Evolutionary conservation across 2,888 invertebrate genomes (phyloP).

Genomic region (Cerastis rubricosa): DNA sequence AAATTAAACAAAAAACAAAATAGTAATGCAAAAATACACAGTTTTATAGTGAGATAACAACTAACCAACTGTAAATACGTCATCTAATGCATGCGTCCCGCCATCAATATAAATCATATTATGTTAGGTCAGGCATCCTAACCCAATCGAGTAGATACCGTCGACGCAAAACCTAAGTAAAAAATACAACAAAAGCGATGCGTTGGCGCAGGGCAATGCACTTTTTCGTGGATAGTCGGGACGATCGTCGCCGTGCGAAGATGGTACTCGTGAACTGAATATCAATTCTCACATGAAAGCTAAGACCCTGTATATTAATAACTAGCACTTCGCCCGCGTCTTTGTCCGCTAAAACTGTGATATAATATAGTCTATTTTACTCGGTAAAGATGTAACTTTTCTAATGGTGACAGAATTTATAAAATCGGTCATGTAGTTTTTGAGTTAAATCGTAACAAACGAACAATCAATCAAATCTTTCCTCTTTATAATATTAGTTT

Average conservation of each 20-base stretch:
- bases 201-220: constrained; percentile 85
- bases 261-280: constrained; percentile 81
- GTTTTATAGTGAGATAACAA: constrained; percentile 14
- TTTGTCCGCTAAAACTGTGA: no score
- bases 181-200: constrained; percentile 74
- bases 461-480: no score
- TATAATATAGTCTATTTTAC: no score
- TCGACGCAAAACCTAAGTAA: constrained; percentile 77
- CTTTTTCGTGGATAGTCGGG: constrained; percentile 85
- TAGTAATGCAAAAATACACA: not conserved
- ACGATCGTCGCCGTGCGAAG: constrained; percentile 77
- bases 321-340: not conserved
- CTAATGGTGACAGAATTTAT: no score
- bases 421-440: no score
- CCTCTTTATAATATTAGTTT: no score
- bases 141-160: constrained; percentile 83
- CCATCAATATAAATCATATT: constrained; percentile 84
- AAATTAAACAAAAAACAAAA: not conserved
- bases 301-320: not conserved
- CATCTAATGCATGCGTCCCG: constrained; percentile 57
- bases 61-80: constrained; percentile 42
- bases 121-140: constrained; percentile 89
- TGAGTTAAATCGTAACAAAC: no score
- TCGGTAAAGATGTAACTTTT: no score
- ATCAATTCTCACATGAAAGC: constrained; percentile 73